These are phyloP conservation scores for Stenotaenia linearis DNA, from an alignment of 2,888 invertebrate species.

Conservation along the genomic window DNA sequence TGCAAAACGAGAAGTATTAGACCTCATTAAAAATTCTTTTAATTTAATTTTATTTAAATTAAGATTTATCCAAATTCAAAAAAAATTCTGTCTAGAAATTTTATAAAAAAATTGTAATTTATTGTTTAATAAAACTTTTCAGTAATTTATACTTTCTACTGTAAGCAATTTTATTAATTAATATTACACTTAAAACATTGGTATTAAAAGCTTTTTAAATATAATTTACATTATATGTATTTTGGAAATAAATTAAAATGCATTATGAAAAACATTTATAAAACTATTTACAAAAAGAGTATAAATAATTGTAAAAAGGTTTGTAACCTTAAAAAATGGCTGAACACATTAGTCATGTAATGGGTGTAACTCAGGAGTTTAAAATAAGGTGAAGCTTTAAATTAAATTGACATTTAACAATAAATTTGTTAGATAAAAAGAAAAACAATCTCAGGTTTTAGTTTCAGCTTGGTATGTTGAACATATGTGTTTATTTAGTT, in stretches of 20 bases:
- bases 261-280: neutral
- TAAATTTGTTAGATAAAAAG: neutral
- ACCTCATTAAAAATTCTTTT: neutral
- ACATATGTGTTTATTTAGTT: neutral
- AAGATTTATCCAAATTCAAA: no score
- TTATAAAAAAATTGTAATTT: no score
- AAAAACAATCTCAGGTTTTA: neutral
- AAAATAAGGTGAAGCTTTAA: slow-evolving; percentile 9
- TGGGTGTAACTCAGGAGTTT: neutral
- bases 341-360: slow-evolving; percentile 4
- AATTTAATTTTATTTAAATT: neutral
- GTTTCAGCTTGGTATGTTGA: neutral
- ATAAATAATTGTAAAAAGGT: neutral
- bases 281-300: neutral
- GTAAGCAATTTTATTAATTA: neutral
- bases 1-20: neutral
- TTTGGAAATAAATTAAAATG: neutral
- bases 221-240: neutral
- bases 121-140: no score
- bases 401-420: neutral
- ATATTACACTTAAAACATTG: neutral
- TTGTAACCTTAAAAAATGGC: neutral
- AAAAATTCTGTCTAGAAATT: no score
- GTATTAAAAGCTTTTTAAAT: neutral
- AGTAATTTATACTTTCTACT: no score